Evolutionary conservation across 1,140 invertebrate species (phyloP).

Genomic region (fruit fly (Drosophila melanogaster)): Release_6_plus_ISO1_MT NT_033779.5:16193001-16193500

Average conservation of each 20-base stretch:
- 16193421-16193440: slow-evolving; percentile 70
- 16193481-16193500: slow-evolving; percentile 51
- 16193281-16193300: slow-evolving; percentile 1
- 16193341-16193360: slow-evolving; percentile 32
- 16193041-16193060: slow-evolving; percentile 46
- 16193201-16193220: too few relatives aligned
- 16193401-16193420: slow-evolving; percentile 56
- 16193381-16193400: slow-evolving; percentile 52
- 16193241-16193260: background rate
- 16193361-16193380: slow-evolving; percentile 74
- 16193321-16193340: slow-evolving; percentile 33
- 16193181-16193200: background rate
- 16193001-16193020: background rate
- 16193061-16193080: slow-evolving; percentile 40
- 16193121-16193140: slow-evolving; percentile 29
- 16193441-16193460: slow-evolving; percentile 72
- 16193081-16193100: slow-evolving; percentile 53
- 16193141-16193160: background rate
- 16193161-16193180: background rate
- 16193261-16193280: background rate
- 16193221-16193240: too few relatives aligned
- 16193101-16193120: slow-evolving; percentile 25
- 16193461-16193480: slow-evolving; percentile 14
- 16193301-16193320: background rate
- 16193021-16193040: slow-evolving; percentile 1